phyloP scores from a whole-genome alignment of 1,140 invertebrate species.

The Mya arenaria region DNA sequence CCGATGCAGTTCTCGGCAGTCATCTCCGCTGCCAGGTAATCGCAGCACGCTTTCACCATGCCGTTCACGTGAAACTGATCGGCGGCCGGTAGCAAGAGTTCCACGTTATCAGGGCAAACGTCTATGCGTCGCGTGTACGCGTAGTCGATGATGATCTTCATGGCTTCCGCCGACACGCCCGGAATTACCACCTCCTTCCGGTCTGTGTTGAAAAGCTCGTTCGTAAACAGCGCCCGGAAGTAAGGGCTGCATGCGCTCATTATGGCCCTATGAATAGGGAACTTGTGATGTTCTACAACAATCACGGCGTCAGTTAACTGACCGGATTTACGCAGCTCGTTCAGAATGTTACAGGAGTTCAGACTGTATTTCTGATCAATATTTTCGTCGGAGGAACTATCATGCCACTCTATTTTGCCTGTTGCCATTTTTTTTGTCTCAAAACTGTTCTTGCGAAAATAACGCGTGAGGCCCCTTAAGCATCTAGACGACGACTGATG shows the following conservation, averaged over 20 bases:
- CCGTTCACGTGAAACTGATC: slow-evolving; percentile 91
- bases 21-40: slow-evolving; percentile 86
- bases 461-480: too few species aligned
- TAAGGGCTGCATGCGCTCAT: slow-evolving; percentile 85
- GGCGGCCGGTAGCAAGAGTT: slow-evolving; percentile 84
- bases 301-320: slow-evolving; percentile 92
- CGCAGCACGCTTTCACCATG: slow-evolving; percentile 89
- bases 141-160: too few species aligned
- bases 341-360: slow-evolving; percentile 62
- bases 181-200: slow-evolving; percentile 86
- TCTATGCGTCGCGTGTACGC: too few species aligned
- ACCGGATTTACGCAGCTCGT: slow-evolving; percentile 84
- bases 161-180: slow-evolving; percentile 87
- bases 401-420: too few species aligned
- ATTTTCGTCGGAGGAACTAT: too few species aligned
- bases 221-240: slow-evolving; percentile 75
- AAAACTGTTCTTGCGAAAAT: too few species aligned
- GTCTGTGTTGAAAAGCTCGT: slow-evolving; percentile 62
- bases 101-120: slow-evolving; percentile 89
- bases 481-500: too few species aligned
- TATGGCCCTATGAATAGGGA: slow-evolving; percentile 92
- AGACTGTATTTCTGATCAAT: slow-evolving; percentile 56
- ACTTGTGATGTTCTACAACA: slow-evolving; percentile 88
- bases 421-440: too few species aligned
- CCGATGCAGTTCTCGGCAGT: slow-evolving; percentile 90